Base-by-base conservation (phyloP, 1,140 invertebrate genomes). In the Samia ricini region DNA sequence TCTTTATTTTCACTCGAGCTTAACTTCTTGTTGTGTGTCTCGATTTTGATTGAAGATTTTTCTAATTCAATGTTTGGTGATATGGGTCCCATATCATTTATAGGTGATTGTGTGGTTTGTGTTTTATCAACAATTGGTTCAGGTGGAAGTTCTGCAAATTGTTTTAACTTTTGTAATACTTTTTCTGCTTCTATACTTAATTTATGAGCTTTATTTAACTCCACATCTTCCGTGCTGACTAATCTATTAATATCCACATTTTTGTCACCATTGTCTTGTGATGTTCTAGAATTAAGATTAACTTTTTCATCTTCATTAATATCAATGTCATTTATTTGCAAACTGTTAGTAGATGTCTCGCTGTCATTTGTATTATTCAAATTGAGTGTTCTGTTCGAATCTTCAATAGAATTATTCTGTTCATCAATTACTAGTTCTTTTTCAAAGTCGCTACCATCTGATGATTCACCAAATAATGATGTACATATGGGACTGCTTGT, bases 131-230 rank as follows among this genome's bases (percentile, higher is more conserved):
- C n/a, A 49, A 63, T 57, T 21, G 77, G 72, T 61, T 79, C 76
- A 8, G 68, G 74, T 52, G 79, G 77, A 26, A 72, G 60, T 76
- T 85, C 79, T 33, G 82, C 71, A 69, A 86, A 87, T 55, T 74
- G 68, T 73, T 81, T 76, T 26, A 88, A 63, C 61, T 76, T 66
- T 71, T 79, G 66, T 61, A 85, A 71, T 8, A 86, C 77, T 68
- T 84, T 79, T 48, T 87, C 85, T 51, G 85, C 86, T 71, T 88
- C 88, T 58, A 76, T 68, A 65, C 83, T 89, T 59, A 88, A 71
- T 71, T 87, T 80, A 62, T 79, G 60, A 26, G 81, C 86, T 75
- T 89, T 84, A 42, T 74, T 74, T 3, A 83, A 67, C 66, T 83
- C 78, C 15, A 63, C 66, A 36, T 64, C 51, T 20, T 71, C 66